Conservation (phyloP, 2,888 invertebrate genomes). For the Dendrolimus pini region DNA sequence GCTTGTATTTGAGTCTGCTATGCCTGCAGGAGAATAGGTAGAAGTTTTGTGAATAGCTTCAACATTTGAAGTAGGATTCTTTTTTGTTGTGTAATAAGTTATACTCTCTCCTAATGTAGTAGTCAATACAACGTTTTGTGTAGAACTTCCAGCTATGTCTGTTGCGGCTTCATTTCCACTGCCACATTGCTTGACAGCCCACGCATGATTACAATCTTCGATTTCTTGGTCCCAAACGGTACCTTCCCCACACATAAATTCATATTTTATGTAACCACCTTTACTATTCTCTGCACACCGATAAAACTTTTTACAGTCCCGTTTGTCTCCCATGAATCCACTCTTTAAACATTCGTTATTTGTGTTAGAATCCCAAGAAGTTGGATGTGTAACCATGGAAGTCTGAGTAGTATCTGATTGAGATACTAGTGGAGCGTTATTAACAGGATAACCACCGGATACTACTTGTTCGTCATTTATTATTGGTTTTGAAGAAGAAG, state of each 20-base stretch:
- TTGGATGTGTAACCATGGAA: no score
- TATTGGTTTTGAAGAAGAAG: no score
- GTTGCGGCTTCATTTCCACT: constrained; percentile 2
- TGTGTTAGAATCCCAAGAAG: no score
- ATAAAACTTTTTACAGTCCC: constrained; percentile 79
- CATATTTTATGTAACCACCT: constrained; percentile 74
- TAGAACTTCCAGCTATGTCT: neutral
- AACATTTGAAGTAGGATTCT: neutral
- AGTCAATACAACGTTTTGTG: constrained; percentile 3
- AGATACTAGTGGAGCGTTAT: no score
- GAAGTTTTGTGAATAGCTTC: neutral
- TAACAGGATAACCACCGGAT: no score
- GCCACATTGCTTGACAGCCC: constrained; percentile 52
- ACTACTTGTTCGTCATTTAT: no score
- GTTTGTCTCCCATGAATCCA: constrained; percentile 78
- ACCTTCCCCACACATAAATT: constrained; percentile 81
- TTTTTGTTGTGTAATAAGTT: constrained; percentile 1
- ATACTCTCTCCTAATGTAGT: constrained; percentile 8
- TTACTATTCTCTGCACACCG: constrained; percentile 80
- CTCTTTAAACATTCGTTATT: neutral
- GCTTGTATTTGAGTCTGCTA: no score
- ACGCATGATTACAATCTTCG: constrained; percentile 76
- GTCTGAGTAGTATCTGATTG: no score
- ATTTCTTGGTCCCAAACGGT: constrained; percentile 78
- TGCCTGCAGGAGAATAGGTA: neutral